Base-by-base conservation (phyloP, 2,888 invertebrate species). In the Cephus spinipes region DNA sequence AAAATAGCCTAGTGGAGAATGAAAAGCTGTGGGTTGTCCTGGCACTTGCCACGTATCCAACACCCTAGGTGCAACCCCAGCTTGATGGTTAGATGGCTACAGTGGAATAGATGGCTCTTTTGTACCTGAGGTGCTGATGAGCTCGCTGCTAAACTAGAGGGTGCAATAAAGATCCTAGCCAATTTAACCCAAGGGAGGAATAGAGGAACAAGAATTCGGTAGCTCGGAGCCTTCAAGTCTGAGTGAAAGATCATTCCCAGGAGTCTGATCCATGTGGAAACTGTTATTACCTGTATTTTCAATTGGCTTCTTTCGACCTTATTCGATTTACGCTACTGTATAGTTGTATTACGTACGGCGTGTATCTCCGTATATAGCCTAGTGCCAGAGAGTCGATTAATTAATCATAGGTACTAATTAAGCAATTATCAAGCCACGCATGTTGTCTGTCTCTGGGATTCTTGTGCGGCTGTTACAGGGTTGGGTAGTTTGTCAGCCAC, bases 331-430 rank as follows among this genome's bases (percentile, higher is more conserved):
- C 0, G 0, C 23, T 55, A 55, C 9, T 23, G 55, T 23, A 23
- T 6, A 4, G 6, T 1, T 23, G 15, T 23, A 40, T 55, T 23
- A 55, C 23, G 40, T 40, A 4, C 12, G 12, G 15, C 15, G 40
- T 15, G 15, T 12, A 15, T 40, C 40, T 36, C 36, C 9, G 1
- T 55, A 55, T 9, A 23, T 23, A 34, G 34, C 9, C 40, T 9
- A 55, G 55, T 55, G 55, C 2, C 55, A 55, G 2, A 35, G 55
- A 23, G 55, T 55, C 55, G 2, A 55, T 12, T 71, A 31, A 71
- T 69, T 69, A 11, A 69, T 71, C 71, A 71, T 12, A 11, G 71
- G 78, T 75, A 79, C 78, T 83, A 81, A 83, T 84, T 84, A 83
- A 80, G 68, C 71, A 79, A 81, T 84, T 81, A 83, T 80, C 78